phyloP scores from a whole-genome alignment of 92 coral and sea anemone genomes.

The Phenganax marumi region DNA sequence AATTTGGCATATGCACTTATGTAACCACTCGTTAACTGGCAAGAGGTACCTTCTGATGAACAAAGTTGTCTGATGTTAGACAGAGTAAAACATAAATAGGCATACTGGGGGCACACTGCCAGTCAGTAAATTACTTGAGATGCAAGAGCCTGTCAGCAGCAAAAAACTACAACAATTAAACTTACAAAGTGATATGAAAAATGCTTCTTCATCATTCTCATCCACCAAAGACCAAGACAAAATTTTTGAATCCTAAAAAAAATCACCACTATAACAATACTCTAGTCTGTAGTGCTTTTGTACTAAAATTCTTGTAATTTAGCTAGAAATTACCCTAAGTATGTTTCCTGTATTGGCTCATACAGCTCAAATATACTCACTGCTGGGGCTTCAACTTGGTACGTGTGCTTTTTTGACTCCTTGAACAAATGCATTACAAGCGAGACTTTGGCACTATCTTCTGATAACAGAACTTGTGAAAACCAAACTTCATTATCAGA shows the following conservation, averaged over 20 bases:
- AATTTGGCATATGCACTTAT: neutral
- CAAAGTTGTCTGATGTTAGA: too few species aligned
- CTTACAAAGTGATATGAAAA: slow-evolving; percentile 37
- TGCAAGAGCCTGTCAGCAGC: neutral
- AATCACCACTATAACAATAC: neutral
- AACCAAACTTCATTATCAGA: slow-evolving; percentile 19
- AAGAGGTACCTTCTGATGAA: too few species aligned
- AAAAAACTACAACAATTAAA: neutral
- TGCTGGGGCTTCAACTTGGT: neutral
- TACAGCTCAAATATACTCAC: slow-evolving; percentile 1
- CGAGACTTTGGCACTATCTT: slow-evolving; percentile 8
- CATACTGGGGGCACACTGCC: too few species aligned
- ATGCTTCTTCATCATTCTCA: slow-evolving; percentile 2
- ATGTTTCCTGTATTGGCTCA: too few species aligned
- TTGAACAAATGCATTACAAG: slow-evolving; percentile 22
- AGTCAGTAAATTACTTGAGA: neutral
- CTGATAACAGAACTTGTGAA: neutral
- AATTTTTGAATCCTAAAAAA: slow-evolving; percentile 22
- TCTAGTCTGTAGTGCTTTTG: neutral
- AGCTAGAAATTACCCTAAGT: too few species aligned
- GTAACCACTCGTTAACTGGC: neutral
- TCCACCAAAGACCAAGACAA: slow-evolving; percentile 22
- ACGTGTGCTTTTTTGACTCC: slow-evolving; percentile 4
- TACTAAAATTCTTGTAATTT: neutral
- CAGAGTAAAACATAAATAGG: too few species aligned